Percentiles rank a stretch among this genome's conserved stretches.
Conservation (phyloP, 2,797 vertebrate genomes). For the Chrosomus eos region DNA sequence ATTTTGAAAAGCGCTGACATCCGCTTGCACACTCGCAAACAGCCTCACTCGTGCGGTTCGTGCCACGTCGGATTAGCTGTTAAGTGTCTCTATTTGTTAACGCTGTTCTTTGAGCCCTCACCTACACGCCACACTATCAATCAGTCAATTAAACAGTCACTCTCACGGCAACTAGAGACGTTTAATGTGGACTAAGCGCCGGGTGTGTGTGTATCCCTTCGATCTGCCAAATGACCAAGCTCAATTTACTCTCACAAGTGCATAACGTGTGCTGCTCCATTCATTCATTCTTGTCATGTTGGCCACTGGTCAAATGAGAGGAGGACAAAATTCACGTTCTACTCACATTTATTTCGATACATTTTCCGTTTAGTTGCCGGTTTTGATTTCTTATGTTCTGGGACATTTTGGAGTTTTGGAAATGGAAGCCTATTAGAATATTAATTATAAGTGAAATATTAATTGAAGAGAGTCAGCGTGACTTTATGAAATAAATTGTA, state of each 20-base stretch:
- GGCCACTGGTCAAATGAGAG: neutral
- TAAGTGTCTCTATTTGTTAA: constrained; percentile 83
- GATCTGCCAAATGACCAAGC: constrained; percentile 56
- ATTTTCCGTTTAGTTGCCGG: neutral
- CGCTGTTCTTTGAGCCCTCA: constrained; percentile 72
- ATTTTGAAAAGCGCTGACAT: constrained; percentile 50
- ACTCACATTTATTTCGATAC: neutral
- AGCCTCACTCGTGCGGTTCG: constrained; percentile 65
- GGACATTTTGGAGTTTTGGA: neutral
- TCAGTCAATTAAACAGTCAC: constrained; percentile 84
- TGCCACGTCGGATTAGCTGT: constrained; percentile 76
- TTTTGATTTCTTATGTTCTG: neutral
- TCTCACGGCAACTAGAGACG: constrained; percentile 68
- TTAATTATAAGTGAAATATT: neutral
- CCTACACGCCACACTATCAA: constrained; percentile 78
- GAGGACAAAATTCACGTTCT: neutral
- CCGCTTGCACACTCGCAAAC: constrained; percentile 33
- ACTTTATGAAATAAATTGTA: too few relatives aligned
- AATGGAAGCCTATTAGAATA: neutral
- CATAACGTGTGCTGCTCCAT: constrained; percentile 42
- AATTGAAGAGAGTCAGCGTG: neutral
- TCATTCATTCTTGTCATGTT: constrained; percentile 54
- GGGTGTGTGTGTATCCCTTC: constrained; percentile 57
- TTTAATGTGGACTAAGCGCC: constrained; percentile 57
- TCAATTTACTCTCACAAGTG: constrained; percentile 63